A percentile compares a stretch with the other conserved stretches of the same genome.
These are phyloP conservation scores for Pipistrellus nathusii DNA, from an alignment of 2,797 vertebrate species.

Conservation along the genomic window DNA sequence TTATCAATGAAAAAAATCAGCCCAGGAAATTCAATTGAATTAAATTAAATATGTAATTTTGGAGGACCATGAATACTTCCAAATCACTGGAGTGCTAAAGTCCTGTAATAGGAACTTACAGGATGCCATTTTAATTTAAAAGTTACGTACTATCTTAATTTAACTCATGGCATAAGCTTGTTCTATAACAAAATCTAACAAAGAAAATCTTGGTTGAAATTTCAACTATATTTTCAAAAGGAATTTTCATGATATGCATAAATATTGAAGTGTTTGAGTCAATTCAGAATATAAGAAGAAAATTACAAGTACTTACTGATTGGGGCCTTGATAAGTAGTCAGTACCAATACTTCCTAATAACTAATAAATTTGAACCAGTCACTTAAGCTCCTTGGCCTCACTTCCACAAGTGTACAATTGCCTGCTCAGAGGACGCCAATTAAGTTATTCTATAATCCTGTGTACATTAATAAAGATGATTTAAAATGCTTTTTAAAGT, in stretches of 20 bases:
- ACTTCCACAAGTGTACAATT: conserved; percentile 4
- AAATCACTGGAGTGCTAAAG: conserved; percentile 21
- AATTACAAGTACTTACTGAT: background rate
- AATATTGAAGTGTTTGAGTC: conserved; percentile 15
- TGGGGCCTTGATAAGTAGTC: background rate
- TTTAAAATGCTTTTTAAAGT: background rate
- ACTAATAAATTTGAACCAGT: background rate
- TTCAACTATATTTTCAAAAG: conserved; percentile 37
- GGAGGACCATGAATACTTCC: background rate
- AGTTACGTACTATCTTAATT: background rate
- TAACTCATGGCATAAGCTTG: background rate
- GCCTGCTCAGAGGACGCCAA: background rate
- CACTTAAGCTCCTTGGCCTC: background rate
- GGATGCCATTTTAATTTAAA: background rate
- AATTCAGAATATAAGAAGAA: background rate
- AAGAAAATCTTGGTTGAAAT: conserved; percentile 9
- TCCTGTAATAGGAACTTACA: conserved; percentile 55
- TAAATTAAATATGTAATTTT: conserved; percentile 22
- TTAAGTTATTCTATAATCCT: conserved; percentile 5
- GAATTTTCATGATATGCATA: conserved; percentile 30
- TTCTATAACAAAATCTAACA: conserved; percentile 46
- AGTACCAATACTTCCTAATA: background rate
- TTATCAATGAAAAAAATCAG: conserved; percentile 39
- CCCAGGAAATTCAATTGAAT: background rate
- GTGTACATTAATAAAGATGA: background rate